Percentiles rank a stretch among this genome's conserved stretches.
phyloP scores from a whole-genome alignment of 2,888 invertebrate genomes.

The Cepaea hortensis region DNA sequence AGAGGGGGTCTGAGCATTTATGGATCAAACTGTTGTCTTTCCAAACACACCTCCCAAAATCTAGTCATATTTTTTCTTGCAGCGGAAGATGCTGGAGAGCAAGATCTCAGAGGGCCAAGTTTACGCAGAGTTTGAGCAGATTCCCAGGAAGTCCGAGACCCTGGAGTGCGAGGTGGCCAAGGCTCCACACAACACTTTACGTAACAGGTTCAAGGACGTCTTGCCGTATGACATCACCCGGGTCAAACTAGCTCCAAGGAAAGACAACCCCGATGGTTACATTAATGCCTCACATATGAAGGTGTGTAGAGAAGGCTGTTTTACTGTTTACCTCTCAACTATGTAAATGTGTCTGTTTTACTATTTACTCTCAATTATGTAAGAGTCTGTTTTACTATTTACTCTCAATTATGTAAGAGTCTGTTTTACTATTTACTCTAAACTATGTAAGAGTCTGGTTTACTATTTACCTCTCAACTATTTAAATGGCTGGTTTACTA shows the following conservation, averaged over 20 bases:
- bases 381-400: too few relatives aligned
- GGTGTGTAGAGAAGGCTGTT: slow-evolving; percentile 77
- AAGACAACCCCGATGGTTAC: slow-evolving; percentile 90
- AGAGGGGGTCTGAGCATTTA: too few relatives aligned
- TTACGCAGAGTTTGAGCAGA: slow-evolving; percentile 87
- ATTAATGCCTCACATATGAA: slow-evolving; percentile 94
- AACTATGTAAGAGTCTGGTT: too few relatives aligned
- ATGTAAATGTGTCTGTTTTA: too few relatives aligned
- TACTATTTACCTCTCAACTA: too few relatives aligned
- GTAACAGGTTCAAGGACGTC: slow-evolving; percentile 83
- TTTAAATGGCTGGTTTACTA: too few relatives aligned
- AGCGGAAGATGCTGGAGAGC: slow-evolving; percentile 70
- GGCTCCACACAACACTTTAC: slow-evolving; percentile 81
- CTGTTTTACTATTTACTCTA: too few relatives aligned
- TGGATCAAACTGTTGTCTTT: too few relatives aligned
- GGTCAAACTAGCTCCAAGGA: slow-evolving; percentile 87
- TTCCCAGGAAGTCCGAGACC: slow-evolving; percentile 83
- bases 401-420: too few relatives aligned
- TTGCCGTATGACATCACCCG: slow-evolving; percentile 94
- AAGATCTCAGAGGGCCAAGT: slow-evolving; percentile 73
- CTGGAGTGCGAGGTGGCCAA: slow-evolving; percentile 79
- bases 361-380: too few relatives aligned
- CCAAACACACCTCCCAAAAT: not conserved
- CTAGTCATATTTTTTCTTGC: slow-evolving; percentile 44
- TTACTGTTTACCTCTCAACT: too few relatives aligned